Evolutionary conservation across 2,113 vertebrate species (phyloP), one percentile per base, ranked within the genome.

Genomic region (Aspidoscelis tigris): DNA sequence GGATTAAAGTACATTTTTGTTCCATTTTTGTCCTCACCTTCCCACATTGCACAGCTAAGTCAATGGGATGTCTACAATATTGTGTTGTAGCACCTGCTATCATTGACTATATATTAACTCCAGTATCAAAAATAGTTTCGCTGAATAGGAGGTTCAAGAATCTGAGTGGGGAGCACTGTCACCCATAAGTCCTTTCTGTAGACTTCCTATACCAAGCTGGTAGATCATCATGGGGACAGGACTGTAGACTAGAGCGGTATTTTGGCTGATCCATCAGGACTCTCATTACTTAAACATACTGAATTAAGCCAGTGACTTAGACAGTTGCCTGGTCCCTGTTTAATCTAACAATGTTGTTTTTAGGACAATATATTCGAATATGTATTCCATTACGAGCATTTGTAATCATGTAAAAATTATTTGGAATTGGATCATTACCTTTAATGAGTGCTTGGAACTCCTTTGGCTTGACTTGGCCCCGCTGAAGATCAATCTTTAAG

Each of bases 401-500:
- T 44, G 22, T 3, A 65, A 65, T 20, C 47, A 64, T 3, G n/a
- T 39, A 80, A 33, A 74, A 74, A 50, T 3, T 66, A 80, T n/a
- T 11, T 22, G 53, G 7, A 21, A 47, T 12, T 77, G 66, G 18
- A 73, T 74, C 1, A 43, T 80, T 92, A 95, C 96, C 96, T 95
- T 94, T 96, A 90, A 96, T 95, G 50, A 97, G 91, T 53, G 92
- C 90, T 76, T 96, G 95, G 73, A 97, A 97, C 71, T 97, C 96
- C 70, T 10, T 94, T 87, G 86, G 93, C 72, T 95, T 94, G 47
- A 97, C 91, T 0, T 93, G 89, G n/a, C 93, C 94, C 78, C 93
- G 94, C 86, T 97, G 94, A 76, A 97, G 92, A 84, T 97, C 96
- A 9, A 96, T 96, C 89, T 96, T 96, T 84, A 97, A 89, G 26